A percentile compares a stretch with the other conserved stretches of the same genome.
These are phyloP conservation scores for Archilochus colubris DNA, from an alignment of 2,113 vertebrate genomes.

Conservation along the genomic window DNA sequence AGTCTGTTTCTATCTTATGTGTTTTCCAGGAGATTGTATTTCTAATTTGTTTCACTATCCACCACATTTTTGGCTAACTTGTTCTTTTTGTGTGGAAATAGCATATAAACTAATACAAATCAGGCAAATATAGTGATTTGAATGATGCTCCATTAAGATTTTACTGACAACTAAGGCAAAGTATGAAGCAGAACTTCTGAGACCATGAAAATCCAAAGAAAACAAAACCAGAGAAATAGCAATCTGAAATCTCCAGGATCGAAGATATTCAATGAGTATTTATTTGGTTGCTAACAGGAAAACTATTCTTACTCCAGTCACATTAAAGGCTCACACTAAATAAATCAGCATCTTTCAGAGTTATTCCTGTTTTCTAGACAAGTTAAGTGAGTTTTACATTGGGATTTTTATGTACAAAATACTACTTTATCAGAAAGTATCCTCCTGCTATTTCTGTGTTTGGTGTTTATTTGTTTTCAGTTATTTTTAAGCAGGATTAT, in stretches of 20 bases:
- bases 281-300: background rate
- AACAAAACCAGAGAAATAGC: fast-evolving
- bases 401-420: background rate
- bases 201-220: background rate
- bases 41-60: background rate
- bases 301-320: background rate
- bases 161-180: background rate
- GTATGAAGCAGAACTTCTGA: background rate
- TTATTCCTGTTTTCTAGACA: background rate
- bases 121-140: background rate
- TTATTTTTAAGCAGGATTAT: background rate
- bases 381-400: background rate
- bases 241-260: background rate
- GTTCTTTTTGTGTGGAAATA: background rate
- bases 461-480: background rate
- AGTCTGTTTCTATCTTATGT: fast-evolving
- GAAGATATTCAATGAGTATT: background rate
- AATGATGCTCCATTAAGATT: background rate
- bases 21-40: background rate
- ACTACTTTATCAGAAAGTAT: background rate
- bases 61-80: background rate
- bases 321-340: background rate
- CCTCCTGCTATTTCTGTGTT: background rate
- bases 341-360: background rate
- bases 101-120: background rate